Evolutionary conservation across 2,113 vertebrate species (phyloP), one percentile per base, ranked within the genome.

Genomic region (Otolemur garnettii): DNA sequence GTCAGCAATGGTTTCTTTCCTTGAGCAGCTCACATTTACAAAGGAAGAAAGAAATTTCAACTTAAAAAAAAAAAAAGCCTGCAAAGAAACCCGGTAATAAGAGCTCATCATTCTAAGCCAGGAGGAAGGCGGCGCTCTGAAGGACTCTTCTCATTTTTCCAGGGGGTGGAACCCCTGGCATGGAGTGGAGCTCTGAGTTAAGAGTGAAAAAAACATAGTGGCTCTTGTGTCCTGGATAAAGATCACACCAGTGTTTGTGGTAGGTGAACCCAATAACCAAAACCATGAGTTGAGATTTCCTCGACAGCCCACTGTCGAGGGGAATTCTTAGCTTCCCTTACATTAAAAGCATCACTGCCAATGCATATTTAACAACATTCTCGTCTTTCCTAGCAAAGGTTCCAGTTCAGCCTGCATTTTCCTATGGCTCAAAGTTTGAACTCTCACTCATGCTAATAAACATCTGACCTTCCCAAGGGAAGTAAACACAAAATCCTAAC

Each of bases 351-450:
- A 64, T 38, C 13, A 50, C 87, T 50, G 75, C 45, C 26, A 35
- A 24, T 88, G 30, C 18, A 68, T 66, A 60, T 60, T 92, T 90
- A 78, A 35, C 82, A 82, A 95, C 35, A 10, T 5, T 19, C 55
- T 78, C 24, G 7, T 26, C 59, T 92, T 87, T 92, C 22, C 24
- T 62, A 74, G 55, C 24, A 26, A 95, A 89, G 59, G 87, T 90
- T 92, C 78, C 22, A 62, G 38, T 74, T 78, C 14, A 55, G 26
- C 9, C 24, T 94, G 50, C 64, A 26, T 64, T 68, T 92, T 74
- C 17, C 62, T 18, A 26, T 74, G 82, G 90, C 53, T 96, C 50
- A 11, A 83, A 91, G 53, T 86, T n/a, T 66, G 35, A 87, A 83
- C 62, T 80, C 62, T 93, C 68, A 12, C 26, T 21, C 72, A 69